Conservation (phyloP, 2,888 invertebrate species). For the Brachyopa scutellaris region DNA sequence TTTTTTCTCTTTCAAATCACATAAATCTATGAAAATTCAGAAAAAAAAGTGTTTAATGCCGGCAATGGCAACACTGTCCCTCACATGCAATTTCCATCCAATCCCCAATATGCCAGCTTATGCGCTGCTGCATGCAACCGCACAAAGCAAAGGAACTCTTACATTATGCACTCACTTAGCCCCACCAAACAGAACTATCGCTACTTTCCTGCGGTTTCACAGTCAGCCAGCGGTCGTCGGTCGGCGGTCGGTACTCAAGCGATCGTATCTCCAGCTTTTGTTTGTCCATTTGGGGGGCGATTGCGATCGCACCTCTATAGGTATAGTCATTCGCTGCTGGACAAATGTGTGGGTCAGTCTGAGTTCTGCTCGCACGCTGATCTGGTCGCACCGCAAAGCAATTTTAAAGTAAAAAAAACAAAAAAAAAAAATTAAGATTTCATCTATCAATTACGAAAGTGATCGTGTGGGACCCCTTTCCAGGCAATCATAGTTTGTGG, state of each 20-base stretch:
- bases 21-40: too few species aligned
- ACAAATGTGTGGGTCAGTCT: background rate
- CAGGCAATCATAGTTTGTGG: too few species aligned
- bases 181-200: slow-evolving; percentile 16
- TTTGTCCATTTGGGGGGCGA: slow-evolving; percentile 12
- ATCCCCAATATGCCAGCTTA: background rate
- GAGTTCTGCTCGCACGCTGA: too few species aligned
- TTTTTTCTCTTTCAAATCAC: too few species aligned
- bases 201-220: slow-evolving; percentile 15
- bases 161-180: slow-evolving; percentile 19
- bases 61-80: slow-evolving; percentile 5
- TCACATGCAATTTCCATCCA: background rate
- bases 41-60: too few species aligned
- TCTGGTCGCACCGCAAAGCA: too few species aligned
- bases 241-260: background rate
- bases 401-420: too few species aligned
- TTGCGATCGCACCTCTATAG: slow-evolving; percentile 42
- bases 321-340: slow-evolving; percentile 38
- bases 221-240: background rate
- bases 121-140: slow-evolving; percentile 1
- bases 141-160: slow-evolving; percentile 30
- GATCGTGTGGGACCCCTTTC: too few species aligned
- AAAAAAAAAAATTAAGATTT: too few species aligned
- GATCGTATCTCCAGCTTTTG: slow-evolving; percentile 22
- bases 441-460: too few species aligned